Evolutionary conservation across 2,113 vertebrate genomes (phyloP), one percentile per base, ranked within the genome.

Genomic region (Phycodurus eques): DNA sequence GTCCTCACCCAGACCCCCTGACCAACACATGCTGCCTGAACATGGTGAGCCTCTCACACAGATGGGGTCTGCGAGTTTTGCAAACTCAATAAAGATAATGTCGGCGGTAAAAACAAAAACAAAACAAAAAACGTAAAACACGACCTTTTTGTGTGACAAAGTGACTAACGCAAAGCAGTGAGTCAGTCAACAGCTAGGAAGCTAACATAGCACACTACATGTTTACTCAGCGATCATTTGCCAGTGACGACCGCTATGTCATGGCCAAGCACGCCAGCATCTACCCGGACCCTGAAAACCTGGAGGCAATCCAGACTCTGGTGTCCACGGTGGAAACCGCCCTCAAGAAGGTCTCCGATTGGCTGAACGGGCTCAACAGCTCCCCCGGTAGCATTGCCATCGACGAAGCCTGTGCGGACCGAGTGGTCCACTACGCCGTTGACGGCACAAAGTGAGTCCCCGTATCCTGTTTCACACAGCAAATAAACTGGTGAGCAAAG

Each of bases 301-400:
- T 98, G 70, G 96, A 97, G n/a, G 95, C 95, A 44, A 94, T 97
- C 60, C 96, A 98, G 86, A 94, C 93, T 69, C 94, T 98, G 59
- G 96, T 98, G 88, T 98, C 96, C 77, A 94, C 94, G 15, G 96
- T 95, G 78, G 96, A 98, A 67, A 93, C 94, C 76, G 96, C 96
- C 31, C 93, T 98, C 27, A 98, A 98, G 87, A 94, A 96, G 63
- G 96, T 98, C 76, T 98, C 96, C 56, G 96, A 96, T 78, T 94
- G 90, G 71, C 94, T 98, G 91, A 94, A 93, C 71, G 92, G 93
- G 43, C 92, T 94, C 64, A 92, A 93, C 72, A 93, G 92, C 74
- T 88, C 82, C 84, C 93, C 95, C 15, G 47, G 47, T 15, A 49
- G 14, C 47, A 49, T 49, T 14, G 15, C 47, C 47, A 5, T 49